Percentiles rank a stretch among this genome's conserved stretches.
phyloP scores from a whole-genome alignment of 2,888 invertebrate species.

The Panorpa germanica region DNA sequence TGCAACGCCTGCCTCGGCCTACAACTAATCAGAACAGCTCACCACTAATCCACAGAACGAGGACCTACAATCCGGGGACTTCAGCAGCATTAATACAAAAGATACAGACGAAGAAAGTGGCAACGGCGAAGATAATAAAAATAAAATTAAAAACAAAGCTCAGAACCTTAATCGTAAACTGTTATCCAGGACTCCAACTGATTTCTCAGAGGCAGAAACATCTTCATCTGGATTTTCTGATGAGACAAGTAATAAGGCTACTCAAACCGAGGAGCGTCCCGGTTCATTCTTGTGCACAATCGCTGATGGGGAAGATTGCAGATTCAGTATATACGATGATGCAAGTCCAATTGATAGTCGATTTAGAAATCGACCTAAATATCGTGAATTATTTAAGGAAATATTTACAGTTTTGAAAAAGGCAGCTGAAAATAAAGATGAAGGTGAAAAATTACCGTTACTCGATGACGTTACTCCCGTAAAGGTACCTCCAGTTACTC shows the following conservation, averaged over 20 bases:
- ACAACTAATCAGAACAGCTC: slow-evolving; percentile 26
- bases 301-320: slow-evolving; percentile 69
- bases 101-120: slow-evolving; percentile 46
- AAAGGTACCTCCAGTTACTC: slow-evolving; percentile 48
- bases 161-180: no score
- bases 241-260: slow-evolving; percentile 65
- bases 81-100: slow-evolving; percentile 40
- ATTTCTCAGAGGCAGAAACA: slow-evolving; percentile 72
- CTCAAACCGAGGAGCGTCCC: slow-evolving; percentile 61
- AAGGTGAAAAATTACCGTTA: slow-evolving; percentile 53
- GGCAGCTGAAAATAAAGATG: slow-evolving; percentile 66
- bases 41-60: slow-evolving; percentile 49
- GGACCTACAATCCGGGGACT: slow-evolving; percentile 54
- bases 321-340: slow-evolving; percentile 70
- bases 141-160: no score
- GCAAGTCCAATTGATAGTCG: slow-evolving; percentile 62
- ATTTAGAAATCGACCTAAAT: slow-evolving; percentile 67
- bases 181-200: slow-evolving; percentile 55
- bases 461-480: slow-evolving; percentile 39
- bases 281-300: slow-evolving; percentile 74
- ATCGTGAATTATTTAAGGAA: slow-evolving; percentile 62
- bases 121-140: slow-evolving; percentile 28
- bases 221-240: slow-evolving; percentile 71
- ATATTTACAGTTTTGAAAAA: slow-evolving; percentile 69
- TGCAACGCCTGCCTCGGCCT: slow-evolving; percentile 42